Evolutionary conservation across 2,113 vertebrate genomes (phyloP).

Genomic region (Ascaphus truei): DNA sequence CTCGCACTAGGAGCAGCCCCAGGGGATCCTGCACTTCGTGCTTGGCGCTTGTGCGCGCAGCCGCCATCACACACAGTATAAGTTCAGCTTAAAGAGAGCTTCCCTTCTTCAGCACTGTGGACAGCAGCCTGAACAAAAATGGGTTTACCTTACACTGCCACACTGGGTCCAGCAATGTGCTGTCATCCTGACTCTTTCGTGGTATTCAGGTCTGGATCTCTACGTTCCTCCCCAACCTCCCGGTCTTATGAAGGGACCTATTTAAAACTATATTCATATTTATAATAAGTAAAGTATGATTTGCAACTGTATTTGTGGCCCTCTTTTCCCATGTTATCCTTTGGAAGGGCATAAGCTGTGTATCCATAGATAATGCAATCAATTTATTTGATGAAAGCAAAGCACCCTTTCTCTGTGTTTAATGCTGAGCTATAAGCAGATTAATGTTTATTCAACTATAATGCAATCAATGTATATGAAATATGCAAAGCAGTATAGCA

Average conservation of each 20-base stretch:
- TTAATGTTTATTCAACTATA: slow-evolving; percentile 17
- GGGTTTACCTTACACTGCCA: no score
- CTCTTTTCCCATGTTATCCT: background rate
- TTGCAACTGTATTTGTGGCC: background rate
- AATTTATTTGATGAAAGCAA: background rate
- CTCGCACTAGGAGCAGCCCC: no score
- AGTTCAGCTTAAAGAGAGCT: no score
- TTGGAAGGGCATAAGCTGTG: no score
- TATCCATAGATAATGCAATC: background rate
- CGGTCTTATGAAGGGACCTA: no score
- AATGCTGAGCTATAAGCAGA: background rate
- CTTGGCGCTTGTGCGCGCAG: no score
- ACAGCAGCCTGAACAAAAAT: background rate
- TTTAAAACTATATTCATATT: background rate
- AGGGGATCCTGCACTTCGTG: no score
- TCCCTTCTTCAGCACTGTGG: background rate
- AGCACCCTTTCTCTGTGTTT: background rate
- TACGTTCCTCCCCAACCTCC: no score
- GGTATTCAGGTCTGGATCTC: no score
- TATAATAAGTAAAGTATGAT: background rate
- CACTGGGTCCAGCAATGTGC: no score
- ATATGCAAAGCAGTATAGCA: slow-evolving; percentile 22
- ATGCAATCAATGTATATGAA: slow-evolving; percentile 28
- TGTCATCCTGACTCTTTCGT: no score
- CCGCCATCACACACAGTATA: no score